Base-by-base conservation (phyloP, 2,113 vertebrate genomes). In the Paratilapia polleni region DNA sequence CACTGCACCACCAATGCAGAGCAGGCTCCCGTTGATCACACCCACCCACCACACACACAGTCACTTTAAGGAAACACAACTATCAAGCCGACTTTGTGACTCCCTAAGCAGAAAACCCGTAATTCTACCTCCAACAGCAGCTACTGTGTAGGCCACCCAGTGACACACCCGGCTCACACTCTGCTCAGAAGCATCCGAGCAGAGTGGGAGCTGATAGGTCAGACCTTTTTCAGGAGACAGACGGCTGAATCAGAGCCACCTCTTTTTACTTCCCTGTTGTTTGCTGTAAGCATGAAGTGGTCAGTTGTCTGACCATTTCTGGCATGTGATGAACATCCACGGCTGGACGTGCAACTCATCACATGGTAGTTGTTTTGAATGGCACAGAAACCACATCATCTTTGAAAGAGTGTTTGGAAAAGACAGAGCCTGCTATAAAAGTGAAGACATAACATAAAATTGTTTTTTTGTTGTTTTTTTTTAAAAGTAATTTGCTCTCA, bases 1-100 rank as follows among this genome's bases (percentile, higher is more conserved):
- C 76, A 74, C 80, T 85, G 90, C 88, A 91, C 63, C 84, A 88
- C 90, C 81, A 88, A 90, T 91, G 80, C 89, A 86, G 80, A 78
- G 80, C 57, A 61, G 75, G 43, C 68, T 75, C 61, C 49, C 62
- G 57, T 58, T 31, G 38, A 82, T 49, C 80, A 70, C 34, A 41
- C 15, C 43, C 24, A 49, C 66, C 43, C 15, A 61, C 70, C 47
- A 61, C 75, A 52, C 87, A 76, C 77, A 75, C 74, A 61, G 26
- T 58, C 43, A 34, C 34, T 20, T 12, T 41, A 12, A 8, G 36
- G 82, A 87, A 87, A 80, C 57, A 62, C 62, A 47, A 56, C 58
- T 68, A 56, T 15, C 62, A 38, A 12, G 17, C 28, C 5, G 3
- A 66, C 78, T 63, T 24, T 77, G 26, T 64, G 61, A 74, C 36